phyloP scores from a whole-genome alignment of 2,888 invertebrate species.

The Ametastegia equiseti region DNA sequence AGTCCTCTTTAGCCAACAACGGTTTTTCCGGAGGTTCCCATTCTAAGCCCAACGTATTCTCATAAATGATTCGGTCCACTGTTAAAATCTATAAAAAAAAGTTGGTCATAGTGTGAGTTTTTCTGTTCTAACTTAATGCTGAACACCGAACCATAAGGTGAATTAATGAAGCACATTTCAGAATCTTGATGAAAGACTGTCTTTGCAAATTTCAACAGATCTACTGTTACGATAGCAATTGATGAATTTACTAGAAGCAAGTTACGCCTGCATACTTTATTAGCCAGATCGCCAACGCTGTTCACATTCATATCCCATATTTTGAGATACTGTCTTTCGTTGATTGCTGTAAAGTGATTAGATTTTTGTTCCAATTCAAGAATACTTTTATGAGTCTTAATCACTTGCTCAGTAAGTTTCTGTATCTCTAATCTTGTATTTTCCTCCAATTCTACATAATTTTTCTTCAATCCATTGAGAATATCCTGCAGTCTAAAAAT shows the following conservation, averaged over 20 bases:
- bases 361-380: constrained; percentile 85
- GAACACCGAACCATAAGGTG: not conserved
- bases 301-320: constrained; percentile 82
- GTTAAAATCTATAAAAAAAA: constrained; percentile 75
- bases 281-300: constrained; percentile 76
- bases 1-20: constrained; percentile 74
- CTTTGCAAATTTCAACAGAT: constrained; percentile 4
- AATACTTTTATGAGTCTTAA: constrained; percentile 83
- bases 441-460: constrained; percentile 82
- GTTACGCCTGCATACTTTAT: constrained; percentile 69
- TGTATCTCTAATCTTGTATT: constrained; percentile 82
- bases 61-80: constrained; percentile 81
- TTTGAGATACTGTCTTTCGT: constrained; percentile 81
- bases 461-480: constrained; percentile 82
- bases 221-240: not conserved
- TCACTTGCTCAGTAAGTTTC: constrained; percentile 83
- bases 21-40: constrained; percentile 77
- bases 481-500: constrained; percentile 81
- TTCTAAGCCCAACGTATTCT: constrained; percentile 80
- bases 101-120: not conserved
- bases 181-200: not conserved
- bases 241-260: not conserved
- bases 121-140: not conserved
- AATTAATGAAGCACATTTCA: not conserved
- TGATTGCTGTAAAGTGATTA: constrained; percentile 80